Base-by-base conservation (phyloP, 1,140 invertebrate species). In the Ptiloglossa arizonensis region DNA sequence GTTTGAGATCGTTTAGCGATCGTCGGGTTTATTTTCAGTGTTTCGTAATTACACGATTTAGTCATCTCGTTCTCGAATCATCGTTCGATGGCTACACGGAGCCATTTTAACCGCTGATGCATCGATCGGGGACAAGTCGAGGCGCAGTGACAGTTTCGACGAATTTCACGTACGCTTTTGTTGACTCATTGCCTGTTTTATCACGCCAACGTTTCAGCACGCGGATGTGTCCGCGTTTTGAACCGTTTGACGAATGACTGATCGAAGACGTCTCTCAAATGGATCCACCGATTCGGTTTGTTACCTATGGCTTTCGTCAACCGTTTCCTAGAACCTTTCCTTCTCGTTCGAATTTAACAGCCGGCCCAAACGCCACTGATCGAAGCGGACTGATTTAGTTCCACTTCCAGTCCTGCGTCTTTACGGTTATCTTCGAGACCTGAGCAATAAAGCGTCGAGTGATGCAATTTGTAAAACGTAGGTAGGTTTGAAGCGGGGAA, bases 181-280 rank as follows among this genome's bases (percentile, higher is more conserved):
- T 24, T 69, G 50, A 56, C 24, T 15, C 38, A 69, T 69, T 29
- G 50, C 32, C 17, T 8, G 29, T 68, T 68, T 68, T 24, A 68
- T 52, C 52, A 46, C 8, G 27, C 32, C 32, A 22, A 27, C 66
- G 52, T 56, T 41, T 57, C 22, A 50, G 11, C 41, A 69, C 24
- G 67, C 50, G 50, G 2, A 15, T n/a, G 15, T 8, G 8, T 27
- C 6, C n/a, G 57, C 22, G 35, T 56, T 56, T 38, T 19, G n/a
- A 27, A 5, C 4, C 8, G 8, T 11, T 27, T 15, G 9, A 22
- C 27, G 50, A 56, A 11, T 29, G 67, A 69, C 38, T 1, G 67
- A 69, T 69, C 22, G 67, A 29, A 69, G 38, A 56, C 22, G 27
- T 9, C 63, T 19, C 32, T 22, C n/a, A 60, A 60, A 60, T 29